Percentiles rank a stretch among this genome's conserved stretches.
Evolutionary conservation across 2,797 vertebrate species (phyloP).

Genomic region (Chelonia mydas): DNA sequence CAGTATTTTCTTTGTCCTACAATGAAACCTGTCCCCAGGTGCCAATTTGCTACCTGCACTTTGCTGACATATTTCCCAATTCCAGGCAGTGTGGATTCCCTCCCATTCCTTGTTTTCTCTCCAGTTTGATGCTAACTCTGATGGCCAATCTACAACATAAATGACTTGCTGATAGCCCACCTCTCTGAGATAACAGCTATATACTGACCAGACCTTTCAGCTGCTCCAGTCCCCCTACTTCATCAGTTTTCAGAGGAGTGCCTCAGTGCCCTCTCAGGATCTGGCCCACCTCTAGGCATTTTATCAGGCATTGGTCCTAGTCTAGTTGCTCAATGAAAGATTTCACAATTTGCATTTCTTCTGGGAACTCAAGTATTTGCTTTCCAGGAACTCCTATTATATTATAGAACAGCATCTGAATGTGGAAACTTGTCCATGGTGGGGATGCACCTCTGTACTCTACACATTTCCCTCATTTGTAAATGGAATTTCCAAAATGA

Average conservation of each 20-base stretch:
- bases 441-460: not conserved
- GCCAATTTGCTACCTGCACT: not conserved
- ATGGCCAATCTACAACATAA: not conserved
- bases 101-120: not conserved
- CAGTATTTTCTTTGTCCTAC: not conserved
- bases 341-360: not conserved
- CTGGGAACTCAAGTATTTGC: not conserved
- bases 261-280: not conserved
- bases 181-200: not conserved
- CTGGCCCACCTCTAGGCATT: not conserved
- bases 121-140: not conserved
- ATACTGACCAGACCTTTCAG: not conserved
- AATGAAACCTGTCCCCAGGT: not conserved
- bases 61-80: not conserved
- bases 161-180: not conserved
- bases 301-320: not conserved
- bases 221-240: not conserved
- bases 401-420: not conserved
- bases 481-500: not conserved
- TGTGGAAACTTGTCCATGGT: not conserved
- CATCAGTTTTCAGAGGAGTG: not conserved
- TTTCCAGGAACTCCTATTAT: not conserved
- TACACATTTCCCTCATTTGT: not conserved
- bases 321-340: not conserved
- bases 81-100: not conserved